These are phyloP conservation scores for Ochlodes sylvanus DNA, from an alignment of 2,888 invertebrate species.

Conservation along the genomic window DNA sequence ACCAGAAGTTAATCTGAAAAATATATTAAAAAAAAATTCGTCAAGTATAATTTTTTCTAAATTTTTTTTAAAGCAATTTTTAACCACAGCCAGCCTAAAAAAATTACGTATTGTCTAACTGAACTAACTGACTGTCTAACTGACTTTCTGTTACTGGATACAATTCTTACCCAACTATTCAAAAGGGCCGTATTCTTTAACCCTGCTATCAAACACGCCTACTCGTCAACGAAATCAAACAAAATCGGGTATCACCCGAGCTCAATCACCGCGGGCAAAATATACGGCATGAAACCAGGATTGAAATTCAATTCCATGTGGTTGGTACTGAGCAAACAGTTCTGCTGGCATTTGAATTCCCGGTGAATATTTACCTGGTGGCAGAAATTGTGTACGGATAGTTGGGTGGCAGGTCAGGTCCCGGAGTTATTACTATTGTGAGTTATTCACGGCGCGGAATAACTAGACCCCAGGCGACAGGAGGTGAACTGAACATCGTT, in stretches of 20 bases:
- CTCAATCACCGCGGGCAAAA: neutral
- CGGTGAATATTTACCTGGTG: neutral
- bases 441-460: no score
- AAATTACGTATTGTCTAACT: no score
- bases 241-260: neutral
- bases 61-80: no score
- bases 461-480: no score
- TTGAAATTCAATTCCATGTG: conserved; percentile 7
- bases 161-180: neutral
- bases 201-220: neutral
- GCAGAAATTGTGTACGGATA: neutral
- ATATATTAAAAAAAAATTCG: no score
- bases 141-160: neutral
- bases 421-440: no score
- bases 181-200: neutral
- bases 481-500: no score
- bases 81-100: no score
- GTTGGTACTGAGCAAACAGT: conserved; percentile 2
- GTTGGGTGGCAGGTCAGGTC: neutral
- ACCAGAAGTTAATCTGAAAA: no score
- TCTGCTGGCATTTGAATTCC: conserved; percentile 5
- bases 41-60: no score
- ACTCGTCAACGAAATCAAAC: neutral
- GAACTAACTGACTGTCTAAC: no score
- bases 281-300: neutral